phyloP scores from a whole-genome alignment of 2,888 invertebrate species.

The Chironomus riparius region DNA sequence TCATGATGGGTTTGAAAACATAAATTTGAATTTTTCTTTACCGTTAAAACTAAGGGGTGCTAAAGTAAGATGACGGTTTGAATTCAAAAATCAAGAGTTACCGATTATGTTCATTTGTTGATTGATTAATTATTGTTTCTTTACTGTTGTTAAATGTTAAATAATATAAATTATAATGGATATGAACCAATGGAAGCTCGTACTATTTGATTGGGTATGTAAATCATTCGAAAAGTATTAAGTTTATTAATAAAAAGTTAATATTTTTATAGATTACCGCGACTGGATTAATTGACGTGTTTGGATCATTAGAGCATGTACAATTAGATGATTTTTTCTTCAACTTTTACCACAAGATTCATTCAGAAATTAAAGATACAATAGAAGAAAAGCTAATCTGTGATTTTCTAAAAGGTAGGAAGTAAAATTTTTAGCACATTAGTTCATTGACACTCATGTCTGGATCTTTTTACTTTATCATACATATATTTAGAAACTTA shows the following conservation, averaged over 20 bases:
- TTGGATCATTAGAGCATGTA: conserved; percentile 35
- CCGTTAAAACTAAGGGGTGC: too few relatives aligned
- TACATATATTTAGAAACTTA: conserved; percentile 33
- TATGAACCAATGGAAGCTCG: background rate
- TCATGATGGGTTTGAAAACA: too few relatives aligned
- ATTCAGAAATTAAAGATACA: conserved; percentile 11
- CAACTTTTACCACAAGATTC: conserved; percentile 29
- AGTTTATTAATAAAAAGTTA: background rate
- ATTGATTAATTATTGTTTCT: background rate
- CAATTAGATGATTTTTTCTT: conserved; percentile 37
- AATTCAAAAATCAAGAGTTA: too few relatives aligned
- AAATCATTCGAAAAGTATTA: background rate
- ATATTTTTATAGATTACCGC: conserved; percentile 1
- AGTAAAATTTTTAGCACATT: too few relatives aligned
- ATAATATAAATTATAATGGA: background rate
- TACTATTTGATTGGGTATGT: conserved; percentile 17
- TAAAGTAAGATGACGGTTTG: too few relatives aligned
- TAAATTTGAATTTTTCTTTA: too few relatives aligned
- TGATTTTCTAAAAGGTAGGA: conserved; percentile 35
- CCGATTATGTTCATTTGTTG: too few relatives aligned
- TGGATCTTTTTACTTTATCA: background rate
- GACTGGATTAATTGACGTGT: background rate
- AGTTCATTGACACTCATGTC: background rate
- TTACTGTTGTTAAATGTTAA: background rate
- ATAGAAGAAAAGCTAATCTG: conserved; percentile 14